Conservation (phyloP, 2,797 vertebrate genomes). For the Thalassophryne amazonica region DNA sequence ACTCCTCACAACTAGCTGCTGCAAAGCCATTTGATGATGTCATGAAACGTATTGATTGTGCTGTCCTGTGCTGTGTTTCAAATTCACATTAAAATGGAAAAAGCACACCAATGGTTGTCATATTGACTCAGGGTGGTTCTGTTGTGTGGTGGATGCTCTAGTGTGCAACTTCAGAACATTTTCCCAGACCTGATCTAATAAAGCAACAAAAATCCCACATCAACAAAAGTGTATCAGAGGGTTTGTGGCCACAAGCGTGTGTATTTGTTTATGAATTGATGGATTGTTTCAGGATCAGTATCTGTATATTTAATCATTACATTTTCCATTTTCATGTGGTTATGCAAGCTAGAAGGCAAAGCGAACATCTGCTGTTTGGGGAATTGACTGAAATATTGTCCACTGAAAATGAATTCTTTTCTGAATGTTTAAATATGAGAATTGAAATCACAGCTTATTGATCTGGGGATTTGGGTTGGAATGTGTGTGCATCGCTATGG, state of each 20-base stretch:
- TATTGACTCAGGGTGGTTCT: too few relatives aligned
- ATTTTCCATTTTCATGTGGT: conserved; percentile 44
- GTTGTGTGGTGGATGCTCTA: too few relatives aligned
- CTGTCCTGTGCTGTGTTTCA: too few relatives aligned
- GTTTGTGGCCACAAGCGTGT: conserved; percentile 1
- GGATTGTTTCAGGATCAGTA: conserved; percentile 30
- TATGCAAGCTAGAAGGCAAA: conserved; percentile 42
- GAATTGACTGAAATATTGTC: conserved; percentile 48
- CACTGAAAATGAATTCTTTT: conserved; percentile 53
- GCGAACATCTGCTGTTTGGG: conserved; percentile 29
- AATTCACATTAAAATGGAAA: too few relatives aligned
- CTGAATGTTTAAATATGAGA: conserved; percentile 53
- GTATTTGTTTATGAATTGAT: conserved; percentile 32
- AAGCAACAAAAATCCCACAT: not conserved
- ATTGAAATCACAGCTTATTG: conserved; percentile 56
- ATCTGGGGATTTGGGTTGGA: conserved; percentile 51
- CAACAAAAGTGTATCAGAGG: not conserved
- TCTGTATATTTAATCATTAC: conserved; percentile 49
- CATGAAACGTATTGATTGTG: too few relatives aligned
- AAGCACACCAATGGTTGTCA: too few relatives aligned
- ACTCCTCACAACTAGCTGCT: too few relatives aligned
- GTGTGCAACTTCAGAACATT: too few relatives aligned
- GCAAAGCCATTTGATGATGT: too few relatives aligned
- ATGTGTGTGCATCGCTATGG: conserved; percentile 13
- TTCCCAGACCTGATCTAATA: conserved; percentile 12